These are phyloP conservation scores for Xerus rutilus DNA, from an alignment of 2,797 vertebrate genomes.

Conservation along the genomic window DNA sequence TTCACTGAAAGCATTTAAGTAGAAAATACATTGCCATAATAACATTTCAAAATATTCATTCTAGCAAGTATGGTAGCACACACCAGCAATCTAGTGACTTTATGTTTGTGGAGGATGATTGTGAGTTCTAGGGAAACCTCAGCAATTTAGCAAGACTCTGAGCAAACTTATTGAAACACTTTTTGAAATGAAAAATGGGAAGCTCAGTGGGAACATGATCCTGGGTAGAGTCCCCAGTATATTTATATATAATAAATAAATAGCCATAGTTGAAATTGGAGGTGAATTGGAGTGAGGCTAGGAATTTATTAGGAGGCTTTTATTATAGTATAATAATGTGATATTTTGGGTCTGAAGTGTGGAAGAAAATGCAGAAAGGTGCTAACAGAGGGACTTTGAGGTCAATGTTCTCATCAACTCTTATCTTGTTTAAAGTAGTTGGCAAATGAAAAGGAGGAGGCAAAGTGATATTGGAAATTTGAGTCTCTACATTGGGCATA, in stretches of 20 bases:
- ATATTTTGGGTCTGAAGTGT: background rate
- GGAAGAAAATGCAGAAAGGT: background rate
- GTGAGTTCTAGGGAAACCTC: too few species aligned
- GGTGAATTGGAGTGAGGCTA: background rate
- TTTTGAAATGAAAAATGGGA: too few species aligned
- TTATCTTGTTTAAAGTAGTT: background rate
- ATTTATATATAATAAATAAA: too few species aligned
- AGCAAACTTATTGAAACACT: too few species aligned
- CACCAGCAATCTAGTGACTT: too few species aligned
- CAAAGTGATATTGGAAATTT: background rate
- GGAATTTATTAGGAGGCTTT: background rate
- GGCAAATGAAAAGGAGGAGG: background rate
- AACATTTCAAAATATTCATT: background rate
- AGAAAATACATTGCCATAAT: background rate
- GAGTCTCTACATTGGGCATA: background rate
- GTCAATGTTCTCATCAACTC: background rate
- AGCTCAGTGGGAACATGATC: too few species aligned
- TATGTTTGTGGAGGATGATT: too few species aligned
- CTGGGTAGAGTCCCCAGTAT: too few species aligned
- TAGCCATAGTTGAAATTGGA: background rate
- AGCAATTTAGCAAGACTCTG: too few species aligned
- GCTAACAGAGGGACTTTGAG: background rate
- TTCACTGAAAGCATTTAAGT: background rate
- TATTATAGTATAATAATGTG: background rate
- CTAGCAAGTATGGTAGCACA: too few species aligned